Percentiles rank a stretch among this genome's conserved stretches.
Conservation (phyloP, 1,140 invertebrate species). For the Lordiphosa mommai region DNA sequence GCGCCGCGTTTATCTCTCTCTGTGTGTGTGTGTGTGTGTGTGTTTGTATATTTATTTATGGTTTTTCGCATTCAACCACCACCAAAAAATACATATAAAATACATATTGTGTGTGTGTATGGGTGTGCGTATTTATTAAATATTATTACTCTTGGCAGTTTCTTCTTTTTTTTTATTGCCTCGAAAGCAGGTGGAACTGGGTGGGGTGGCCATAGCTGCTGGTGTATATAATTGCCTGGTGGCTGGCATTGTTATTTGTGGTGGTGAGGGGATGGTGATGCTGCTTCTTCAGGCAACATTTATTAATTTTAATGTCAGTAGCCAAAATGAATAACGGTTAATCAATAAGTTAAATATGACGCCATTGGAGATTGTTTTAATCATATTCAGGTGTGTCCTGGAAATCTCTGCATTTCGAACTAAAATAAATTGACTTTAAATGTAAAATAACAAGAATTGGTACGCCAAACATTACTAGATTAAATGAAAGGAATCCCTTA, state of each 20-base stretch:
- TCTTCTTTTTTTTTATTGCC: constrained; percentile 56
- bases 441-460: no score
- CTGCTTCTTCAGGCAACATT: constrained; percentile 29
- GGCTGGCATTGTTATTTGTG: constrained; percentile 4
- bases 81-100: constrained; percentile 9
- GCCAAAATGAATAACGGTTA: constrained; percentile 58
- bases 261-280: background rate
- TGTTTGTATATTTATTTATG: constrained; percentile 22
- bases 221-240: constrained; percentile 20
- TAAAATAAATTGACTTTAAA: no score
- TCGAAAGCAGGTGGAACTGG: constrained; percentile 25
- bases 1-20: constrained; percentile 25
- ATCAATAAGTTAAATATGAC: constrained; percentile 47
- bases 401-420: no score
- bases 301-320: constrained; percentile 64
- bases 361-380: no score
- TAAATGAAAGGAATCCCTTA: no score
- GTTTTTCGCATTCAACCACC: constrained; percentile 21
- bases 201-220: background rate
- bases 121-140: constrained; percentile 66
- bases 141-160: constrained; percentile 70
- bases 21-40: background rate
- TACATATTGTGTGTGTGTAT: constrained; percentile 19
- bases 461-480: no score
- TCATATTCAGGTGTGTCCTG: no score